These are phyloP conservation scores for Sylvia atricapilla DNA, from an alignment of 2,113 vertebrate genomes.

Conservation along the genomic window DNA sequence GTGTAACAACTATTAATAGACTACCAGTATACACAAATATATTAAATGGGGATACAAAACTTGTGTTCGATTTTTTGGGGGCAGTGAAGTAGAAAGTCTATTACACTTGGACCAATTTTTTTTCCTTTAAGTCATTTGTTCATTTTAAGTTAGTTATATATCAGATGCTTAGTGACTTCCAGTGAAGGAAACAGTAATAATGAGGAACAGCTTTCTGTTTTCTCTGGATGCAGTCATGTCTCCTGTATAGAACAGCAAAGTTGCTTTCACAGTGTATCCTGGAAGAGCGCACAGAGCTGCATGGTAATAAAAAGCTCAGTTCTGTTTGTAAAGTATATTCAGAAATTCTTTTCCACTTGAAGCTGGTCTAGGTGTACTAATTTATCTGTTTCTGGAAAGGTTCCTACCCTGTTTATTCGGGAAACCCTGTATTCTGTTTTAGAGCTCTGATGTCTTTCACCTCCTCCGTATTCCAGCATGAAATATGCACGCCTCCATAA, in stretches of 20 bases:
- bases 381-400: background rate
- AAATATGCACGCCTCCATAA: background rate
- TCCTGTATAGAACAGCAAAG: background rate
- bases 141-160: background rate
- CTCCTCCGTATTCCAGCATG: background rate
- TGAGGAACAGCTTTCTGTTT: background rate
- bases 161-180: background rate
- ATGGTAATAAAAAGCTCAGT: background rate
- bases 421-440: background rate
- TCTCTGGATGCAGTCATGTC: background rate
- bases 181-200: background rate
- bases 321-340: background rate
- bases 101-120: background rate
- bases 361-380: background rate
- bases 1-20: background rate
- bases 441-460: background rate
- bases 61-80: accelerated
- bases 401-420: background rate
- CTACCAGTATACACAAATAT: background rate
- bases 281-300: background rate
- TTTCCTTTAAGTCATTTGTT: background rate
- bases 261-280: background rate
- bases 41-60: background rate
- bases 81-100: background rate
- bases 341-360: background rate